Percentiles rank a stretch among this genome's conserved stretches.
Conservation (phyloP, 2,113 vertebrate genomes). For the Dipodomys ordii region DNA sequence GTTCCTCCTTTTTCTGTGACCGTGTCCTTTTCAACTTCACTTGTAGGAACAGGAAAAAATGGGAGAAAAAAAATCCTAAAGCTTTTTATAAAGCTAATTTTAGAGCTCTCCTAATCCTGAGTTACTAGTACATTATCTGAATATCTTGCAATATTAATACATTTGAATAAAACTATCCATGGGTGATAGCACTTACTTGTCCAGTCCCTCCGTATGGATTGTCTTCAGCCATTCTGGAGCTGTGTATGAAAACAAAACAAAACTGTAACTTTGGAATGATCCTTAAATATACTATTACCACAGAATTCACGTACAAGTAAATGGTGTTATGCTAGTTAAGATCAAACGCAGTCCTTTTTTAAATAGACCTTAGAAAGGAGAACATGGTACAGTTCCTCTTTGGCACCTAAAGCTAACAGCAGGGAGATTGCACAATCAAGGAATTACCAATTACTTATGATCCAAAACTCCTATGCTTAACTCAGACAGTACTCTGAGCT, state of each 20-base stretch:
- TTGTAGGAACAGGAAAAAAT: background rate
- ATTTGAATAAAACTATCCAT: background rate
- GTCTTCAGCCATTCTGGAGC: slow-evolving; percentile 87
- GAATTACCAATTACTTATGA: background rate
- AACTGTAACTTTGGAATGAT: slow-evolving; percentile 20
- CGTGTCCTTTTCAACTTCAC: background rate
- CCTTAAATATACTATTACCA: background rate
- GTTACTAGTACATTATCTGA: background rate
- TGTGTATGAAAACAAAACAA: slow-evolving; percentile 71
- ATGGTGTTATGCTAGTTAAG: background rate
- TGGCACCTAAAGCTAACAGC: slow-evolving; percentile 13
- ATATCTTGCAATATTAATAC: background rate
- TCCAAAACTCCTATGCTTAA: background rate
- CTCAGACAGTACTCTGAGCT: background rate
- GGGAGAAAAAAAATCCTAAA: too few species aligned
- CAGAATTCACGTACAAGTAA: background rate
- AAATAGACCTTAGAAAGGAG: background rate
- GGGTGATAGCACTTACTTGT: slow-evolving; percentile 82
- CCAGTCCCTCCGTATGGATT: slow-evolving; percentile 84
- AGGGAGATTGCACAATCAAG: slow-evolving; percentile 14
- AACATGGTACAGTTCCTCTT: background rate
- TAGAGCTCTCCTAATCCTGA: background rate
- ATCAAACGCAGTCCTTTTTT: background rate
- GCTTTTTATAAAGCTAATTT: background rate
- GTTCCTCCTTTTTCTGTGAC: background rate